Evolutionary conservation across 1,140 invertebrate genomes (phyloP).

Genomic region (Araneus ventricosus): DNA sequence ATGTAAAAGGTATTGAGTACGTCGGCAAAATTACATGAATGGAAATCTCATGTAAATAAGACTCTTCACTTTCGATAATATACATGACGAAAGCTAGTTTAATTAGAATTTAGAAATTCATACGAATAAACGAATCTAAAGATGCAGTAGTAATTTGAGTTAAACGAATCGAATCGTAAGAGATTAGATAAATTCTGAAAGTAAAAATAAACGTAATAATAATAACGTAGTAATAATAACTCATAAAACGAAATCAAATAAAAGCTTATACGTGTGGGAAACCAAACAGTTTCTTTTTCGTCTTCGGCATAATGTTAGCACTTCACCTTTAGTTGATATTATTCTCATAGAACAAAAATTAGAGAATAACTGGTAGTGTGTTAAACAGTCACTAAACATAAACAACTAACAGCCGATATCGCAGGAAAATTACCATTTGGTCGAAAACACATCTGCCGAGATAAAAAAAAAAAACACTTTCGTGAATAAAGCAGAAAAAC

Average conservation of each 20-base stretch:
- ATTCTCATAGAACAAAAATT: background rate
- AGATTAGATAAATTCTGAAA: background rate
- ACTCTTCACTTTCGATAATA: too few relatives aligned
- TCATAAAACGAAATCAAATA: background rate
- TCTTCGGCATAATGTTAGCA: background rate
- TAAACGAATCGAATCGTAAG: background rate
- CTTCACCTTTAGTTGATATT: constrained; percentile 2
- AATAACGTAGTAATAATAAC: too few relatives aligned
- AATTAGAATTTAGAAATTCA: too few relatives aligned
- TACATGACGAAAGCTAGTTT: too few relatives aligned
- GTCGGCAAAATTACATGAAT: too few relatives aligned
- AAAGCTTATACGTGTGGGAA: background rate
- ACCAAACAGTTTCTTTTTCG: background rate
- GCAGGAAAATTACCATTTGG: background rate
- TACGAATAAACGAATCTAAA: too few relatives aligned
- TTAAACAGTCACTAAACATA: background rate
- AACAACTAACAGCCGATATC: background rate
- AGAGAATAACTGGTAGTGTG: background rate
- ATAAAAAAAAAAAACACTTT: too few relatives aligned
- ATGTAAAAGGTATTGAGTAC: too few relatives aligned
- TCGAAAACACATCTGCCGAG: too few relatives aligned
- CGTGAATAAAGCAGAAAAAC: too few relatives aligned
- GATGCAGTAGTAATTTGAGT: background rate
- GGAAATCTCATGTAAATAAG: too few relatives aligned
- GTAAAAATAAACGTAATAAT: background rate